phyloP scores from a whole-genome alignment of 2,888 invertebrate genomes.

The Synergus itoensis region DNA sequence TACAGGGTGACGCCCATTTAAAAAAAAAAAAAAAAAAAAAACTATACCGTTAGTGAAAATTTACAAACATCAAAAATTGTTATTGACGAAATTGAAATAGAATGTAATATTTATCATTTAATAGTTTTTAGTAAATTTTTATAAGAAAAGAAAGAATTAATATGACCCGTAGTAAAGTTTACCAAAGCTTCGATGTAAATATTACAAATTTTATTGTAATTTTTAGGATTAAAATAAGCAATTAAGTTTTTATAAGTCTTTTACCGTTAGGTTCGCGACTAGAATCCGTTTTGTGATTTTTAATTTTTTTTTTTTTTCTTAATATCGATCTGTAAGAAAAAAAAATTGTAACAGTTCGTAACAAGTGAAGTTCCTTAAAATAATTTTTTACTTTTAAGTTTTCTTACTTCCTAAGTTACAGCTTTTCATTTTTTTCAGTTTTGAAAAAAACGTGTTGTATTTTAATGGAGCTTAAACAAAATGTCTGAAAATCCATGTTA shows the following conservation, averaged over 20 bases:
- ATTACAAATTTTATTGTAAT: background rate
- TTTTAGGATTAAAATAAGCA: background rate
- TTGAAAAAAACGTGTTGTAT: background rate
- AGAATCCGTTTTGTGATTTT: background rate
- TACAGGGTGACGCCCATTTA: background rate
- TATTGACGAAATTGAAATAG: too few species aligned
- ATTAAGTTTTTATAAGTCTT: background rate
- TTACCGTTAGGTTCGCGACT: background rate
- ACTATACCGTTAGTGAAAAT: too few species aligned
- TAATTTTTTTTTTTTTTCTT: background rate
- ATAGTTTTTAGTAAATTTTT: too few species aligned
- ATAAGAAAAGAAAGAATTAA: background rate
- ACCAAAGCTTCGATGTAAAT: constrained; percentile 1
- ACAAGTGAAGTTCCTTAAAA: background rate
- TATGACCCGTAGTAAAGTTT: background rate
- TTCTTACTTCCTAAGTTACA: background rate
- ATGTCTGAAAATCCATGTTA: too few species aligned
- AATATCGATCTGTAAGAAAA: background rate
- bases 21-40: too few species aligned
- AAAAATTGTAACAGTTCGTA: background rate
- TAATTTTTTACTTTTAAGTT: background rate
- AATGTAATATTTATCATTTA: too few species aligned
- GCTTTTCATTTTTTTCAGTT: too few species aligned
- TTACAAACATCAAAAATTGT: too few species aligned
- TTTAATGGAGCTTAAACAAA: background rate